Conservation (phyloP, 2,797 vertebrate genomes). For the Carcharodon carcharias region DNA sequence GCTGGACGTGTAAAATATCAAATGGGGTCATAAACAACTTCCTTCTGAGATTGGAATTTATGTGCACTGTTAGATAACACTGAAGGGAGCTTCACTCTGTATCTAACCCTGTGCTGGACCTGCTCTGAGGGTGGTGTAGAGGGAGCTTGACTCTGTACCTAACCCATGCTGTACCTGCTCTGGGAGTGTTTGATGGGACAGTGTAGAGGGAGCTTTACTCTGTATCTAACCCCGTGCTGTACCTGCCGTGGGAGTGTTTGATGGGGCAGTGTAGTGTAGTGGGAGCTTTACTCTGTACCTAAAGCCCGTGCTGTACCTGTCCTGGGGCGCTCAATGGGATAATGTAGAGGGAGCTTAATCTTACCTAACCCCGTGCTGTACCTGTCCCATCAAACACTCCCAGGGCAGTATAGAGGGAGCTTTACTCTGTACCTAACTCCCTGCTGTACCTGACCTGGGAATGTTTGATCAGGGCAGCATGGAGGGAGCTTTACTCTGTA, state of each 20-base stretch:
- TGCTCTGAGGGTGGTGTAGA: no score
- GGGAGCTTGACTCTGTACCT: no score
- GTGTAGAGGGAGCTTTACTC: no score
- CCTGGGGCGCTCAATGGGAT: no score
- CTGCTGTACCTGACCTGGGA: background rate
- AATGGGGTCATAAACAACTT: background rate
- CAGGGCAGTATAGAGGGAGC: background rate
- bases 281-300: no score
- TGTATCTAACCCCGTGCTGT: background rate
- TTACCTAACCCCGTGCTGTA: no score
- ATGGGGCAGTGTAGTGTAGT: background rate
- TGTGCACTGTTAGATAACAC: background rate
- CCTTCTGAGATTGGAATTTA: background rate
- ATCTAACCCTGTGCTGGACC: background rate
- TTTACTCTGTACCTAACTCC: background rate
- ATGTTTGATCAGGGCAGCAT: background rate
- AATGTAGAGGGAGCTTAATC: no score
- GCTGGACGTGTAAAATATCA: background rate
- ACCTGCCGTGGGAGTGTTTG: background rate
- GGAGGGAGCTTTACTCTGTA: background rate
- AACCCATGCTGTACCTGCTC: no score
- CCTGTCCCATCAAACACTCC: no score
- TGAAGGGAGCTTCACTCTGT: background rate
- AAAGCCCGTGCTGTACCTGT: no score
- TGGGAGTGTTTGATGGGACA: no score